Conservation (phyloP, 2,113 vertebrate genomes). For the Crotalus horridus region DNA sequence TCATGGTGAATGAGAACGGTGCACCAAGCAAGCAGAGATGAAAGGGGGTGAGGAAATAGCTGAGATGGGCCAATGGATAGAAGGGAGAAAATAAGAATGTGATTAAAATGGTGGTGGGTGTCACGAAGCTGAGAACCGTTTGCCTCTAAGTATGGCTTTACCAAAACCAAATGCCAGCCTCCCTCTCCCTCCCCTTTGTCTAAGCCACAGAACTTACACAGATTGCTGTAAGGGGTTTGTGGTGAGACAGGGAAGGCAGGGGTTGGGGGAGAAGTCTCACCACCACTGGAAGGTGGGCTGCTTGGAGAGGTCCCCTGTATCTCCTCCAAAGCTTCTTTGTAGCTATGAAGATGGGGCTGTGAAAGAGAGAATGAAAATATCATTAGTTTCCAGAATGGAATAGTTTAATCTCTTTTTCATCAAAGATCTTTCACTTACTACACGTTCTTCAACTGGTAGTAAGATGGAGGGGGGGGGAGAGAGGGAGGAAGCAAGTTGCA, state of each 20-base stretch:
- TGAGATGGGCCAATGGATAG: background rate
- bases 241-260: conserved; percentile 77
- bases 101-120: conserved; percentile 33
- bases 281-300: conserved; percentile 80
- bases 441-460: background rate
- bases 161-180: conserved; percentile 34
- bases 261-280: conserved; percentile 86
- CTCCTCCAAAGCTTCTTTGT: conserved; percentile 96
- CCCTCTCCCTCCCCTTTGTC: conserved; percentile 59
- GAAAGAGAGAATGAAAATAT: conserved; percentile 35
- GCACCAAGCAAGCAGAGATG: conserved; percentile 1
- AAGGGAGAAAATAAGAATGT: background rate
- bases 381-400: background rate
- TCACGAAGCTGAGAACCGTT: conserved; percentile 44
- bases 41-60: background rate
- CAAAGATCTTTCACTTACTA: background rate
- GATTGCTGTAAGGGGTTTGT: conserved; percentile 79
- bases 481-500: background rate
- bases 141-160: conserved; percentile 46
- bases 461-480: background rate
- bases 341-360: conserved; percentile 95
- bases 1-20: background rate
- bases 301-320: conserved; percentile 76
- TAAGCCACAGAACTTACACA: conserved; percentile 72
- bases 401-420: background rate